Percentiles rank a stretch among this genome's conserved stretches.
Evolutionary conservation across 2,797 vertebrate species (phyloP).

Genomic region (Furcifer pardalis): DNA sequence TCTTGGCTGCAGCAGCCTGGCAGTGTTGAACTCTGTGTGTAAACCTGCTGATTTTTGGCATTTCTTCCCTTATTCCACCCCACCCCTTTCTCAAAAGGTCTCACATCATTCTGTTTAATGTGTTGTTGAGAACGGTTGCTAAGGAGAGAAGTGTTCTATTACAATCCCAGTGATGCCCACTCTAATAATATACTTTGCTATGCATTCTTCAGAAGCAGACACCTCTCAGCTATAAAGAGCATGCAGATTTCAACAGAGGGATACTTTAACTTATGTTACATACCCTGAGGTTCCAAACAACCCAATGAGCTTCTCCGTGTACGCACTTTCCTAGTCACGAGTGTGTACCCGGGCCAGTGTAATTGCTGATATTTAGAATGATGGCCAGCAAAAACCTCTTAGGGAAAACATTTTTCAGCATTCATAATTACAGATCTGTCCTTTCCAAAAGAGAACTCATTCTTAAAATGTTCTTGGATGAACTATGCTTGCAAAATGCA

Average conservation of each 20-base stretch:
- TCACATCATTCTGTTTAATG: conserved; percentile 79
- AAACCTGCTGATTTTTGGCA: conserved; percentile 16
- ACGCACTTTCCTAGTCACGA: neutral
- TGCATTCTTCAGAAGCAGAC: conserved; percentile 79
- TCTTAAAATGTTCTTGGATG: neutral
- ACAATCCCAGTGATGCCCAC: conserved; percentile 76
- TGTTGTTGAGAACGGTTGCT: conserved; percentile 78
- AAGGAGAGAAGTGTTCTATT: conserved; percentile 77
- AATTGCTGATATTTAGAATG: conserved; percentile 16
- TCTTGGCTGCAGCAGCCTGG: conserved; percentile 14
- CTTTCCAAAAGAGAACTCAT: neutral
- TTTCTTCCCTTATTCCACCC: neutral
- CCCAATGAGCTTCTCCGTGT: conserved; percentile 29
- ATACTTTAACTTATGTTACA: conserved; percentile 75
- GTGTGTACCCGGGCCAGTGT: neutral
- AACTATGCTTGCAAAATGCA: too few species aligned
- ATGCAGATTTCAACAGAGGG: conserved; percentile 69
- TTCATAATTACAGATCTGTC: conserved; percentile 4
- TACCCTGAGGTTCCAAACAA: conserved; percentile 43
- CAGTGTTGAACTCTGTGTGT: conserved; percentile 47
- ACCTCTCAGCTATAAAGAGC: conserved; percentile 79
- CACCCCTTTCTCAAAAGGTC: conserved; percentile 65
- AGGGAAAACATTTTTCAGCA: neutral
- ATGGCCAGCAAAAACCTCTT: conserved; percentile 5
- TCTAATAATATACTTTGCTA: conserved; percentile 82